phyloP scores from a whole-genome alignment of 2,888 invertebrate genomes.

The Leucoma salicis region DNA sequence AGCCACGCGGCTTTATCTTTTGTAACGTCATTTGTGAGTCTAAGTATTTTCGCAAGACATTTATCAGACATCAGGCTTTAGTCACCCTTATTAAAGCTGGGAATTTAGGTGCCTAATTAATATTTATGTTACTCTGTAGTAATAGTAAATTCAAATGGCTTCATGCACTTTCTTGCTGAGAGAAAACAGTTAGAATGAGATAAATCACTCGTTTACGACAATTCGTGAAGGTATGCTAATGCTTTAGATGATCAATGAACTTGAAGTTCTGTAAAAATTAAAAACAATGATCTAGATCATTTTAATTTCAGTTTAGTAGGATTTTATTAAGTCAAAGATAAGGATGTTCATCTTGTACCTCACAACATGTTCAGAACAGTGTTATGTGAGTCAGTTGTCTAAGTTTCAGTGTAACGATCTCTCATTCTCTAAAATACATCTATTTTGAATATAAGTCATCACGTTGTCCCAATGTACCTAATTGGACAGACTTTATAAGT shows the following conservation, averaged over 20 bases:
- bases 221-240: neutral
- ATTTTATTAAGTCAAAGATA: no score
- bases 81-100: slow-evolving; percentile 31
- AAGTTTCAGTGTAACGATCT: no score
- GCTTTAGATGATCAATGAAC: neutral
- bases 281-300: no score
- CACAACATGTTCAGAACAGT: no score
- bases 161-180: neutral
- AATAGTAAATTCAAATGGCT: slow-evolving; percentile 26
- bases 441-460: no score
- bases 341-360: no score
- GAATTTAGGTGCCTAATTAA: slow-evolving; percentile 34
- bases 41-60: slow-evolving; percentile 19
- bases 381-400: no score
- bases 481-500: no score
- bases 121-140: slow-evolving; percentile 38
- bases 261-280: neutral
- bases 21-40: slow-evolving; percentile 9
- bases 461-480: no score
- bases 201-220: neutral
- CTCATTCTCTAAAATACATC: no score
- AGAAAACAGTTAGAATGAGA: slow-evolving; percentile 1
- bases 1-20: slow-evolving; percentile 6
- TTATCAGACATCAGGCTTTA: slow-evolving; percentile 27
- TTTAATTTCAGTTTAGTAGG: no score